phyloP scores from a whole-genome alignment of 2,113 vertebrate species.

The Dryoscopus gambensis region DNA sequence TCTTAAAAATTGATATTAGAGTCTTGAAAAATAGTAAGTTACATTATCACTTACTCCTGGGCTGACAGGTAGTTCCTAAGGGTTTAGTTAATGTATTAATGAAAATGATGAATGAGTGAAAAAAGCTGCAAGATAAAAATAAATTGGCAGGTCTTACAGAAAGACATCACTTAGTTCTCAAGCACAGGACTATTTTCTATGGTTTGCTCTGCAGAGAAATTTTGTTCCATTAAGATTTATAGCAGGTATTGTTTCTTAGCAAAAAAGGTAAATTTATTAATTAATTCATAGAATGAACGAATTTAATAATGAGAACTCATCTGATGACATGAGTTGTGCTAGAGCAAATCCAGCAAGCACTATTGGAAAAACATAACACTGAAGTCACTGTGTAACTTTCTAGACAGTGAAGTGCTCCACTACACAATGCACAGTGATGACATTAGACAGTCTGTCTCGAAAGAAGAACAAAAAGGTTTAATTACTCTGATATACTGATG shows the following conservation, averaged over 20 bases:
- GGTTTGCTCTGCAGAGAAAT: neutral
- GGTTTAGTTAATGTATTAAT: neutral
- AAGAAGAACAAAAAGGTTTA: neutral
- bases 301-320: neutral
- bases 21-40: neutral
- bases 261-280: neutral
- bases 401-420: neutral
- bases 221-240: neutral
- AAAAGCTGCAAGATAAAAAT: slow-evolving; percentile 3
- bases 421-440: neutral
- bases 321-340: neutral
- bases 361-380: neutral
- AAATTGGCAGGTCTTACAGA: neutral
- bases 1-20: neutral
- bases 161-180: neutral
- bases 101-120: neutral
- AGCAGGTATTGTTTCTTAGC: neutral
- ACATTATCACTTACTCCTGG: neutral
- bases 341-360: neutral
- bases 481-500: neutral
- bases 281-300: neutral
- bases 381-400: neutral
- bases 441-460: neutral
- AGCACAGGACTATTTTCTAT: neutral
- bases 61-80: neutral